Conservation (phyloP, 2,113 vertebrate species). For the Chlorodrepanis virens region DNA sequence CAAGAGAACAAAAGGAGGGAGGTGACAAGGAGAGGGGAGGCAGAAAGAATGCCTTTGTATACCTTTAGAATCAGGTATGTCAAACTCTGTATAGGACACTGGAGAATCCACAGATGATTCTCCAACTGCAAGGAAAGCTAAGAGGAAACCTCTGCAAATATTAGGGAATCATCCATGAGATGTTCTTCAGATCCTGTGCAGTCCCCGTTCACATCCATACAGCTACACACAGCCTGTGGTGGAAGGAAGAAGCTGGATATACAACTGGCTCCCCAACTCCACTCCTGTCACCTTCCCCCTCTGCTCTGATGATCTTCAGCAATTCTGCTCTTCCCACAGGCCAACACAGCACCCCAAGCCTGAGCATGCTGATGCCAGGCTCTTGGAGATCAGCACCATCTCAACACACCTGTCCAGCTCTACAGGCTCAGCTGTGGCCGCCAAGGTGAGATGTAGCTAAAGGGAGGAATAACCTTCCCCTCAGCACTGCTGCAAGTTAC, state of each 20-base stretch:
- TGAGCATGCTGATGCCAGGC: neutral
- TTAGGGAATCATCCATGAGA: neutral
- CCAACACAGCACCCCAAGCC: neutral
- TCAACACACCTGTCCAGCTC: neutral
- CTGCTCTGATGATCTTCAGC: neutral
- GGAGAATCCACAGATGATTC: neutral
- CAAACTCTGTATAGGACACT: neutral
- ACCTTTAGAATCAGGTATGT: neutral
- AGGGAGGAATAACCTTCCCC: neutral
- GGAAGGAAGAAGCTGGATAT: neutral
- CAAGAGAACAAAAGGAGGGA: neutral
- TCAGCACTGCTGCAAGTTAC: neutral
- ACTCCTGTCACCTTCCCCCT: neutral
- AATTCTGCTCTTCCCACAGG: neutral
- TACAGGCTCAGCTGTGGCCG: neutral
- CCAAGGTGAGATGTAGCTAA: neutral
- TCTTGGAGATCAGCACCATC: neutral
- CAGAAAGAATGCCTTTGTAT: neutral
- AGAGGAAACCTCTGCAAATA: neutral
- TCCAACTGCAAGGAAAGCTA: neutral
- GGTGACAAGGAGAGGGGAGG: neutral
- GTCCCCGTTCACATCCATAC: neutral
- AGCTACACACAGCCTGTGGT: neutral
- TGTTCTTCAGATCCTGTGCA: neutral
- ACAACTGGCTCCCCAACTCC: neutral